Evolutionary conservation across 2,888 invertebrate species (phyloP).

Genomic region (Podabrus alpinus): DNA sequence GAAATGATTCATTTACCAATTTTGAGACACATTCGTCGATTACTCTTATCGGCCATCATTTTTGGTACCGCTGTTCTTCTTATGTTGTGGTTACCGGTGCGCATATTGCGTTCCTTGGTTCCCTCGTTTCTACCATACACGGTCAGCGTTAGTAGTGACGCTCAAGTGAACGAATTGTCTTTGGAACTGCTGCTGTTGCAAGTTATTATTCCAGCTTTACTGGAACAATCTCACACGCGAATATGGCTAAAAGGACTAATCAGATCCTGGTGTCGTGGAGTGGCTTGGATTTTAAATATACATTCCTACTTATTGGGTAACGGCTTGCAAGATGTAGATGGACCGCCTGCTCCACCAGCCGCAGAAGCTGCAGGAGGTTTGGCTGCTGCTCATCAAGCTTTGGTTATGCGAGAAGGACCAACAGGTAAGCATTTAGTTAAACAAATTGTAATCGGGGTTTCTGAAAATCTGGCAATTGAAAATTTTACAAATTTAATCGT

Average conservation of each 20-base stretch:
- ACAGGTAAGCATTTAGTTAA: conserved; percentile 41
- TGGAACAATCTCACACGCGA: conserved; percentile 95
- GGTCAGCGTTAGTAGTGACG: conserved; percentile 79
- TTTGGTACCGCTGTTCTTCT: conserved; percentile 95
- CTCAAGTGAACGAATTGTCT: conserved; percentile 92
- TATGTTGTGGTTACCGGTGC: conserved; percentile 94
- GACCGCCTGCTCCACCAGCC: conserved; percentile 42
- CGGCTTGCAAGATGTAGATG: conserved; percentile 46
- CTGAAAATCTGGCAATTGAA: too few species aligned
- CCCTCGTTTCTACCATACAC: conserved; percentile 95
- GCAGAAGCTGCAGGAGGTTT: conserved; percentile 55
- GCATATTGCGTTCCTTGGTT: conserved; percentile 77
- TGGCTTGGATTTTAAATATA: conserved; percentile 83
- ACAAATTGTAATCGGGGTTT: neutral
- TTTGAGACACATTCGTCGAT: conserved; percentile 83
- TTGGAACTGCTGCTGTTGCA: conserved; percentile 89
- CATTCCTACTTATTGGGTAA: conserved; percentile 89
- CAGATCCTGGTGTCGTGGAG: conserved; percentile 81
- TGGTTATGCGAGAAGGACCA: conserved; percentile 78
- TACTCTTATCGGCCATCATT: conserved; percentile 91
- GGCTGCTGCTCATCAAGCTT: conserved; percentile 87
- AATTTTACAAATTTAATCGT: too few species aligned
- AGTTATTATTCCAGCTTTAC: conserved; percentile 91
- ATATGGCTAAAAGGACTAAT: conserved; percentile 92
- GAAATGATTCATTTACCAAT: conserved; percentile 99